These are phyloP conservation scores for Siniperca chuatsi DNA, from an alignment of 2,113 vertebrate species.

Conservation along the genomic window DNA sequence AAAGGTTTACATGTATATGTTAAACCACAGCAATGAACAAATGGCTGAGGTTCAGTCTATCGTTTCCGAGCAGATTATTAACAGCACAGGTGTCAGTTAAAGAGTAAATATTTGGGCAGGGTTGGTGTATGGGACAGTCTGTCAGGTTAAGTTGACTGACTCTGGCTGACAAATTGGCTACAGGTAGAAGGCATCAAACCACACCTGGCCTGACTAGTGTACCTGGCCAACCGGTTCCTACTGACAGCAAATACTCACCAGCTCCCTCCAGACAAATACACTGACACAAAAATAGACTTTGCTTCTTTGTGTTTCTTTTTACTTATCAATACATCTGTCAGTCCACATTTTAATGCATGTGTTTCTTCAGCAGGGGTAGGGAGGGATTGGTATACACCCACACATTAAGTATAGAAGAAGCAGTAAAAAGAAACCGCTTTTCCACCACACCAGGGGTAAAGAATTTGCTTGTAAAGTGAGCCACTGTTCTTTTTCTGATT, in stretches of 20 bases:
- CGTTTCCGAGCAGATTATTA: background rate
- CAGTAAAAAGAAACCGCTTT: conserved; percentile 48
- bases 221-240: conserved; percentile 66
- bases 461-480: conserved; percentile 60
- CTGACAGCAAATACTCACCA: conserved; percentile 44
- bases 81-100: conserved; percentile 36
- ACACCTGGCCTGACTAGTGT: conserved; percentile 55
- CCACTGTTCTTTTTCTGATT: conserved; percentile 48
- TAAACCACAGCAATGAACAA: background rate
- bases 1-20: background rate
- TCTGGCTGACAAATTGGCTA: conserved; percentile 29
- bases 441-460: conserved; percentile 37
- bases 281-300: conserved; percentile 7
- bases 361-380: background rate
- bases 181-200: conserved; percentile 47
- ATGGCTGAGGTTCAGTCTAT: background rate
- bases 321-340: conserved; percentile 1
- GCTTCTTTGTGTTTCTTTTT: background rate
- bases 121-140: conserved; percentile 16
- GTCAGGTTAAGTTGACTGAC: conserved; percentile 26
- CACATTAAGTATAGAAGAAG: conserved; percentile 28
- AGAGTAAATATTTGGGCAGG: conserved; percentile 18
- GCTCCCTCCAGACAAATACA: conserved; percentile 29
- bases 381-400: conserved; percentile 23
- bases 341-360: background rate